Evolutionary conservation across 2,113 vertebrate genomes (phyloP).

Genomic region (Myotis davidii): DNA sequence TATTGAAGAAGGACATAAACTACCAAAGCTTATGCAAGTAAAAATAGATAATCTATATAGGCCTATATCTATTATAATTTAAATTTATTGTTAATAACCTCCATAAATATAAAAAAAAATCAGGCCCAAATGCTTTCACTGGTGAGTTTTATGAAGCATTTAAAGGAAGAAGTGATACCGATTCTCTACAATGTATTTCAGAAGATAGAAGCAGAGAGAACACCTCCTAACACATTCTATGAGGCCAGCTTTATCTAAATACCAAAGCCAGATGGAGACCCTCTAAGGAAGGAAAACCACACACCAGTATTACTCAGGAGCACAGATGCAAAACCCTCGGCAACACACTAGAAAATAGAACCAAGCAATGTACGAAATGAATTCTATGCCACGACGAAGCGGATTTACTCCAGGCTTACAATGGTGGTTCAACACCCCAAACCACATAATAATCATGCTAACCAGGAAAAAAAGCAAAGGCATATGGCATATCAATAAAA

Average conservation of each 20-base stretch:
- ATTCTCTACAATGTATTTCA: not conserved
- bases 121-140: not conserved
- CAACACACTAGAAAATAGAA: not conserved
- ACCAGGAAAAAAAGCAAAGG: not conserved
- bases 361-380: not conserved
- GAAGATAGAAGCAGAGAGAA: not conserved
- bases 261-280: not conserved
- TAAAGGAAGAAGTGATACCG: not conserved
- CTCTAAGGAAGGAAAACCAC: not conserved
- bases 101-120: not conserved
- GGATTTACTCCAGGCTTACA: not conserved
- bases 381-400: not conserved
- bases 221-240: not conserved
- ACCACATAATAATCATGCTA: not conserved
- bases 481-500: not conserved
- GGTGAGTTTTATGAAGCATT: not conserved
- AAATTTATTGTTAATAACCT: not conserved
- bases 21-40: not conserved
- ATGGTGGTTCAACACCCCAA: not conserved
- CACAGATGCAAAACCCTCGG: not conserved
- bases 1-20: slow-evolving; percentile 7
- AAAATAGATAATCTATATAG: not conserved
- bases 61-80: not conserved
- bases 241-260: not conserved
- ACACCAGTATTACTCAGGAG: not conserved